Evolutionary conservation across 2,888 invertebrate species (phyloP).

Genomic region (Cataglyphis albicans): DNA sequence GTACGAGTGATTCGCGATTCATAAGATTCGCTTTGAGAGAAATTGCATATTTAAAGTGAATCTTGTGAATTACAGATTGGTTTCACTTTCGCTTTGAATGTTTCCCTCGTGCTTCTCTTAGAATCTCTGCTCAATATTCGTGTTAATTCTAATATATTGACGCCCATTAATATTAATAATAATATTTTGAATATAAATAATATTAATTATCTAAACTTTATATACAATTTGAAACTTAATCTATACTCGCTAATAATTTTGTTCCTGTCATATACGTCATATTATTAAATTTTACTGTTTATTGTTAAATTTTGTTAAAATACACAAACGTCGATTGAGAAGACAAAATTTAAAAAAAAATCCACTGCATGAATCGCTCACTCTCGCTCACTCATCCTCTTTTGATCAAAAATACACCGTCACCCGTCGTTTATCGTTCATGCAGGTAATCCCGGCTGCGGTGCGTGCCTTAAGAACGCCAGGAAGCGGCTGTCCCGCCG

Average conservation of each 20-base stretch:
- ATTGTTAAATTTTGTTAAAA: not conserved
- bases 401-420: not conserved
- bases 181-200: not conserved
- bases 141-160: not conserved
- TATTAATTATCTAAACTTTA: not conserved
- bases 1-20: not conserved
- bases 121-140: not conserved
- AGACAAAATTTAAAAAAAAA: not conserved
- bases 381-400: not conserved
- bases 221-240: not conserved
- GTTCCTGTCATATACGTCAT: not conserved
- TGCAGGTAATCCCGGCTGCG: constrained; percentile 40
- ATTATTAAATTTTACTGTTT: not conserved
- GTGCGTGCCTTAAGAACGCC: constrained; percentile 50
- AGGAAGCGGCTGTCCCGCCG: constrained; percentile 46
- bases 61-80: not conserved
- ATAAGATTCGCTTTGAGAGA: not conserved
- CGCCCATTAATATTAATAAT: not conserved
- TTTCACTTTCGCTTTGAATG: not conserved
- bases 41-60: not conserved
- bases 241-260: not conserved
- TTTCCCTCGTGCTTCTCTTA: not conserved
- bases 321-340: not conserved
- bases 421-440: constrained; percentile 21
- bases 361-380: not conserved